A percentile compares a stretch with the other conserved stretches of the same genome.
Conservation (phyloP, 2,797 vertebrate genomes). For the Sandelia bainsii region DNA sequence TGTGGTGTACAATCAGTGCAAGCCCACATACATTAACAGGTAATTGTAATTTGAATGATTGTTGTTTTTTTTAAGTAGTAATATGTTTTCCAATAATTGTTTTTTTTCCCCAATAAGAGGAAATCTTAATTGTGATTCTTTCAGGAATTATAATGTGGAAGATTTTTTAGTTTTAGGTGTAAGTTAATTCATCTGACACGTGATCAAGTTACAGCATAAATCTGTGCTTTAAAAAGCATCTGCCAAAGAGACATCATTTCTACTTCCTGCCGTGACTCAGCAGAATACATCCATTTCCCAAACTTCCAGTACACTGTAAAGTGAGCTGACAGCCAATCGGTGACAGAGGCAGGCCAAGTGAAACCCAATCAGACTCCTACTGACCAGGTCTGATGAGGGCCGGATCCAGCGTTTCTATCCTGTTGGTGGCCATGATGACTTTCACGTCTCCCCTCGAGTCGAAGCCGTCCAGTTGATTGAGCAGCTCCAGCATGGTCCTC, state of each 20-base stretch:
- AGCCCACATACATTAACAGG: too few relatives aligned
- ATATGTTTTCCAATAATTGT: too few relatives aligned
- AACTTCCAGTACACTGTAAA: conserved; percentile 18
- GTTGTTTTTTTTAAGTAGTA: too few relatives aligned
- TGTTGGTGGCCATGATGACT: conserved; percentile 98
- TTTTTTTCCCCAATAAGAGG: too few relatives aligned
- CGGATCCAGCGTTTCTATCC: conserved; percentile 97
- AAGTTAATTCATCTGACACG: not conserved
- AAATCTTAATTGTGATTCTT: not conserved
- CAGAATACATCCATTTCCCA: conserved; percentile 18
- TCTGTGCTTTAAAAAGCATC: conserved; percentile 1
- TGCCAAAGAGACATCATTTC: conserved; percentile 22
- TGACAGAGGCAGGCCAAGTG: not conserved
- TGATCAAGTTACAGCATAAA: not conserved
- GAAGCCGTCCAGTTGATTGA: conserved; percentile 97
- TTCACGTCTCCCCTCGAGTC: conserved; percentile 97
- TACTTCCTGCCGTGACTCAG: conserved; percentile 36
- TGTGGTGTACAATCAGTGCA: too few relatives aligned
- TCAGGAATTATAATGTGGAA: not conserved
- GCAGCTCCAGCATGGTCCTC: conserved; percentile 96
- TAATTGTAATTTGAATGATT: too few relatives aligned
- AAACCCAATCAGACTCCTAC: not conserved
- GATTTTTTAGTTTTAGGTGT: not conserved
- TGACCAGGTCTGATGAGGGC: conserved; percentile 96
- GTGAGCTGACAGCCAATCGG: not conserved